Conservation (phyloP, 2,888 invertebrate species). For the Caenorhabditis imperialis region DNA sequence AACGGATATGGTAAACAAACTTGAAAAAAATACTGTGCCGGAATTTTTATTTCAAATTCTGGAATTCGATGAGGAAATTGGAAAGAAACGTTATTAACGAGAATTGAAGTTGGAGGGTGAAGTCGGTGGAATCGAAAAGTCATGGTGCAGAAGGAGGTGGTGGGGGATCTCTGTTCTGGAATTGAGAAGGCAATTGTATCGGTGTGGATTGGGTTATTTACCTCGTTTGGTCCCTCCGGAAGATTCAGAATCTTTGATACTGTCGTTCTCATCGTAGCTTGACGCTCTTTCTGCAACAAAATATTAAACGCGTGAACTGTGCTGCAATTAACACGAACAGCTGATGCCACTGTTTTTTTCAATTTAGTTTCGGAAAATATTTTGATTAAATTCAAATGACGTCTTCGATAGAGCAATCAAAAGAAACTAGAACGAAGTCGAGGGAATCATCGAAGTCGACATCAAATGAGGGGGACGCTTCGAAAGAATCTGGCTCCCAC, state of each 20-base stretch:
- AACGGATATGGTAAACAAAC: no score
- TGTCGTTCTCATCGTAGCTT: background rate
- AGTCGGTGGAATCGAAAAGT: no score
- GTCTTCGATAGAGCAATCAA: slow-evolving; percentile 17
- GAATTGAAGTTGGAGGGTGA: no score
- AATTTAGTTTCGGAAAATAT: slow-evolving; percentile 1
- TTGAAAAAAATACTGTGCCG: no score
- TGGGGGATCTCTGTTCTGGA: no score
- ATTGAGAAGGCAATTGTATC: no score
- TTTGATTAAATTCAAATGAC: background rate
- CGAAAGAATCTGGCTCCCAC: background rate
- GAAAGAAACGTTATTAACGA: no score
- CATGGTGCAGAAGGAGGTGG: no score
- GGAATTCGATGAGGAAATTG: no score
- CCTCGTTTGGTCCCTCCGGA: no score
- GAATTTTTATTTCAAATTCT: no score
- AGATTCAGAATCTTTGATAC: background rate
- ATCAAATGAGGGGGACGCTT: background rate
- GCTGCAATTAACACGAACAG: background rate
- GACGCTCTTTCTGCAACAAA: slow-evolving; percentile 25
- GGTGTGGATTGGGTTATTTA: slow-evolving; percentile 1
- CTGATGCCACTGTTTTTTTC: background rate
- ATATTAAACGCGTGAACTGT: background rate
- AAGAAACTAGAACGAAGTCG: slow-evolving; percentile 18
- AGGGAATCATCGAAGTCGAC: slow-evolving; percentile 3